phyloP scores from a whole-genome alignment of 2,797 vertebrate genomes.

The Salmo trutta region DNA sequence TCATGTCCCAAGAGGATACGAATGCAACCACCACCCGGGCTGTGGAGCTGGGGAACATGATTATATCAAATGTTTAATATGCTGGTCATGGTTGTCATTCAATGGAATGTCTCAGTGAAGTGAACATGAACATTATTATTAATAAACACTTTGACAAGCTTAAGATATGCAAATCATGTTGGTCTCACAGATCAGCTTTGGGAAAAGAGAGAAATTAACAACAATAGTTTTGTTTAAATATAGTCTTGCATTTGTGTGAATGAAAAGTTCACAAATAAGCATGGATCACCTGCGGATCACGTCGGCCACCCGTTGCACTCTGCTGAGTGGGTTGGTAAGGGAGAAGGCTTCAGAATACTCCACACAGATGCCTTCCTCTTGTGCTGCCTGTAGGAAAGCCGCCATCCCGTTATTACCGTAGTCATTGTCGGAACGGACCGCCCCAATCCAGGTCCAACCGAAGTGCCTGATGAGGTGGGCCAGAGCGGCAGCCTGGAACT shows the following conservation, averaged over 20 bases:
- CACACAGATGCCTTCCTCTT: slow-evolving; percentile 64
- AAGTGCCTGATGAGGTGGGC: slow-evolving; percentile 71
- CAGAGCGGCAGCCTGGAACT: slow-evolving; percentile 67
- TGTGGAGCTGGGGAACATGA: slow-evolving; percentile 55
- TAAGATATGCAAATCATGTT: background rate
- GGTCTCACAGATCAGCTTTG: background rate
- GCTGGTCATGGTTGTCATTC: background rate
- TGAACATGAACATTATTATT: background rate
- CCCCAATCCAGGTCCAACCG: slow-evolving; percentile 78
- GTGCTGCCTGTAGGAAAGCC: slow-evolving; percentile 60
- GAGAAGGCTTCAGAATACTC: slow-evolving; percentile 68
- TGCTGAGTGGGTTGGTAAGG: slow-evolving; percentile 52
- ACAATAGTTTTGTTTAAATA: background rate
- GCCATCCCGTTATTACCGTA: slow-evolving; percentile 74
- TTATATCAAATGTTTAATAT: background rate
- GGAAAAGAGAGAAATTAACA: background rate
- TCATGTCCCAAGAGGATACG: slow-evolving; percentile 54
- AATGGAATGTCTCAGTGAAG: background rate
- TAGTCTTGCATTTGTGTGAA: background rate
- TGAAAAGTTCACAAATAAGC: background rate
- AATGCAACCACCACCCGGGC: slow-evolving; percentile 67
- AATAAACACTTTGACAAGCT: background rate
- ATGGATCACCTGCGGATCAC: slow-evolving; percentile 57
- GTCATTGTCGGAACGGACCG: slow-evolving; percentile 68
- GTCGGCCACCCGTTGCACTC: slow-evolving; percentile 59